These are phyloP conservation scores for Drosophila colorata DNA, from an alignment of 2,888 invertebrate species.

Conservation along the genomic window DNA sequence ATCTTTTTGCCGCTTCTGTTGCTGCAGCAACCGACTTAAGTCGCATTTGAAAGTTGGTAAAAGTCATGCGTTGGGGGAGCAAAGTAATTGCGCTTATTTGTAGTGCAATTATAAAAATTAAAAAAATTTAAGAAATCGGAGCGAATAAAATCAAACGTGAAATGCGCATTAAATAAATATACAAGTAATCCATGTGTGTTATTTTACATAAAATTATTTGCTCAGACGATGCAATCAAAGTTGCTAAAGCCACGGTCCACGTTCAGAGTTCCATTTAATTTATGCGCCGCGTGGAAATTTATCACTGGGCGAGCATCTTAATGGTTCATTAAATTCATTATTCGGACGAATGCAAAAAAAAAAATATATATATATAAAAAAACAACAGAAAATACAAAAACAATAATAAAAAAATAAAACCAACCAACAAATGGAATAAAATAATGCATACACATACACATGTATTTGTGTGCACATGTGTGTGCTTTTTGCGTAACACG, in stretches of 20 bases:
- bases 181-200: slow-evolving; percentile 24
- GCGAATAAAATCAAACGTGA: slow-evolving; percentile 15
- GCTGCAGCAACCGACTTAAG: slow-evolving; percentile 63
- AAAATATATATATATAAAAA: slow-evolving; percentile 45
- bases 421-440: slow-evolving; percentile 66
- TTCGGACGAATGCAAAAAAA: slow-evolving; percentile 69
- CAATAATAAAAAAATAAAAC: slow-evolving; percentile 14
- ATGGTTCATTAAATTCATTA: slow-evolving; percentile 85
- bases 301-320: slow-evolving; percentile 83
- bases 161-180: slow-evolving; percentile 29
- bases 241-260: slow-evolving; percentile 27
- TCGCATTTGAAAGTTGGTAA: slow-evolving; percentile 72
- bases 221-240: slow-evolving; percentile 56
- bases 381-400: slow-evolving; percentile 22
- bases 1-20: slow-evolving; percentile 12
- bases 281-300: slow-evolving; percentile 82
- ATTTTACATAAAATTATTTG: slow-evolving; percentile 33
- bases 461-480: slow-evolving; percentile 9
- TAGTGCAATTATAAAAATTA: slow-evolving; percentile 74
- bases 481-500: slow-evolving; percentile 34
- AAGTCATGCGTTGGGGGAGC: slow-evolving; percentile 47
- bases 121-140: slow-evolving; percentile 27
- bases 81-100: slow-evolving; percentile 73
- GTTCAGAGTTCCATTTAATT: slow-evolving; percentile 69
- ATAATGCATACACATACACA: slow-evolving; percentile 51